These are phyloP conservation scores for Pelusios castaneus DNA, from an alignment of 2,113 vertebrate species.

Conservation along the genomic window DNA sequence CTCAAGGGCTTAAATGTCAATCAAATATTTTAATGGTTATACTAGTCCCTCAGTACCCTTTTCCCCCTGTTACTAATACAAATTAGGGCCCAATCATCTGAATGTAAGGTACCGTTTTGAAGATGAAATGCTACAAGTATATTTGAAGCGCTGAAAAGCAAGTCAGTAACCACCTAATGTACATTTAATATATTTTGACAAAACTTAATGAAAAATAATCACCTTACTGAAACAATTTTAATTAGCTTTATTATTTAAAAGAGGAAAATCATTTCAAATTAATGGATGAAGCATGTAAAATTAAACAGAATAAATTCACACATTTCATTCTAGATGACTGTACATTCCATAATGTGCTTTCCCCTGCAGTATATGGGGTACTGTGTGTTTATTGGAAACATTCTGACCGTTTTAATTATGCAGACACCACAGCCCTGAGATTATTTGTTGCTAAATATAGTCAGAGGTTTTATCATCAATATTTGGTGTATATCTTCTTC, in stretches of 20 bases:
- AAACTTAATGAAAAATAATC: background rate
- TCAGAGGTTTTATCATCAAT: background rate
- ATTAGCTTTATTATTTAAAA: background rate
- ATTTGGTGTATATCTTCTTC: background rate
- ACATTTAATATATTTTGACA: background rate
- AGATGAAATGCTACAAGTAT: background rate
- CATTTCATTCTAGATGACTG: background rate
- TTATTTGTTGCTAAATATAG: background rate
- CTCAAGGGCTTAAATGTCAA: background rate
- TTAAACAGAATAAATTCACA: background rate
- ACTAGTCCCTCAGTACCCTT: background rate
- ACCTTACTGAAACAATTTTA: background rate
- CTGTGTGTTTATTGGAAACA: background rate
- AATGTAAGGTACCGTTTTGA: background rate
- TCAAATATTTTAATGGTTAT: background rate
- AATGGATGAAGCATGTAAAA: background rate
- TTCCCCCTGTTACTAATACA: background rate
- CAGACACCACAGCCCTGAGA: background rate
- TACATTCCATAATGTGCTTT: rapidly evolving
- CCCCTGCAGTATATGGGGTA: rapidly evolving
- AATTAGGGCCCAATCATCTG: rapidly evolving
- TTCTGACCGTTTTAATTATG: background rate
- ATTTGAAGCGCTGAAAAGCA: background rate
- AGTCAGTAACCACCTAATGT: background rate
- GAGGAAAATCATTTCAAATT: background rate